Base-by-base conservation (phyloP, 30 jellyfish, hydroid and myxozoan genomes). In the Chironex yamaguchii region DNA sequence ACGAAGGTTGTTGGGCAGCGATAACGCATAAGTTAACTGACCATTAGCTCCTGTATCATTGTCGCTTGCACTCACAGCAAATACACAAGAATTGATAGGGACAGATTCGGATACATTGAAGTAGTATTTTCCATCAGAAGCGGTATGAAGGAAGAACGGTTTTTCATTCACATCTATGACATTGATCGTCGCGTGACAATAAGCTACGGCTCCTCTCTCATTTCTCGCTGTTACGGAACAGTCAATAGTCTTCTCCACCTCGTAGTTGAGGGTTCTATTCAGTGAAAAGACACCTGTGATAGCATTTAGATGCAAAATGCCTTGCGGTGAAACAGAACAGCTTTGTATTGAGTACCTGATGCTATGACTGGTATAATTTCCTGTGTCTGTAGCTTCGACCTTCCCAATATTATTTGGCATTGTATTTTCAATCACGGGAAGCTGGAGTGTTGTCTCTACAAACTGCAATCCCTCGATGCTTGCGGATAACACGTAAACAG, bases 101-200 rank as follows among this genome's bases (percentile, higher is more conserved):
- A 33, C 33, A 65, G 35, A 17, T 68, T 88, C 96, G 24, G 90
- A 9, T 2, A 88, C 71, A 31, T 28, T 67, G 82, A 82, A 66
- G 17, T 58, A 86, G 29, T 88, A 79, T 1, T 52, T 3, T 2
- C 91, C 95, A 33, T 27, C 22, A 12, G 79, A 2, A 4, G 89
- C 67, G 51, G 69, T 79, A n/a, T 89, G 83, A 65, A 81, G 80
- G 53, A 88, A 88, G 49, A 0, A 22, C 36, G 96, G 96, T 3
- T 17, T 21, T 81, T 88, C 96, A 49, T 88, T 88, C 35, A 78
- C 91, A 80, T 88, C 96, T 4, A 21, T 27, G 14, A 88, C 67
- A 26, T 48, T 36, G 4, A 58, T 86, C 0, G 90, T 80, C 24
- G 80, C 91, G 1, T 85, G 83, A 35, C 89, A 62, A 36, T 26